Conservation (phyloP, 2,113 vertebrate genomes). For the Malurus elegans region DNA sequence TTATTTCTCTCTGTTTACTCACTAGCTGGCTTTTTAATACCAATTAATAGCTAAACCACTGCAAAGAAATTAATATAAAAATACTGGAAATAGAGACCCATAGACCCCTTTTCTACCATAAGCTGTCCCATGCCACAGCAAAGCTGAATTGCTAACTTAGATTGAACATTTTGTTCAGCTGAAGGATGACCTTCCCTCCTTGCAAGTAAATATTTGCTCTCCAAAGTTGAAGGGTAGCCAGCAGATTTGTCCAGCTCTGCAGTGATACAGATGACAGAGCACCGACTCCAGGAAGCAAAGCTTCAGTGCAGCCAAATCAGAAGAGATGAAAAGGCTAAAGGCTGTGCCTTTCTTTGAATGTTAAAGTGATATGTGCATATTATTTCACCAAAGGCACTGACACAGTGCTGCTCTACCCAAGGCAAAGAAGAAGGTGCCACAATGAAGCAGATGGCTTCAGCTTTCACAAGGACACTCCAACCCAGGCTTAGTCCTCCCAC, state of each 20-base stretch:
- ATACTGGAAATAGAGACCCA: neutral
- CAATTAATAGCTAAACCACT: neutral
- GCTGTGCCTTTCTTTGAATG: neutral
- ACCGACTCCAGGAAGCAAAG: neutral
- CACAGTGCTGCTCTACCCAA: neutral
- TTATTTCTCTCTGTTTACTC: neutral
- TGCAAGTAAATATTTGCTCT: neutral
- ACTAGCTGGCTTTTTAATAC: neutral
- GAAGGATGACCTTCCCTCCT: neutral
- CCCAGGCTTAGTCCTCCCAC: neutral
- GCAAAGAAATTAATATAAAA: neutral
- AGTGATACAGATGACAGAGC: neutral
- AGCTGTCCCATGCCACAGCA: neutral
- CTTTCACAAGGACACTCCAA: neutral
- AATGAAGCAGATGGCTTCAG: neutral
- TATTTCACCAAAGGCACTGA: neutral
- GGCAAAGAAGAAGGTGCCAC: neutral
- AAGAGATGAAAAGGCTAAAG: neutral
- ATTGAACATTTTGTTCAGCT: neutral
- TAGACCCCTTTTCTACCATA: neutral
- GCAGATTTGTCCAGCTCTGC: neutral
- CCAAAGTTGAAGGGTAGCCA: neutral
- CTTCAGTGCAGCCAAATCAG: neutral
- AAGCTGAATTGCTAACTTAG: neutral
- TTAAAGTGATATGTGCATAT: fast-evolving